Percentiles rank a stretch among this genome's conserved stretches.
These are phyloP conservation scores for Leptodactylus fallax DNA, from an alignment of 2,797 vertebrate species.

Conservation along the genomic window DNA sequence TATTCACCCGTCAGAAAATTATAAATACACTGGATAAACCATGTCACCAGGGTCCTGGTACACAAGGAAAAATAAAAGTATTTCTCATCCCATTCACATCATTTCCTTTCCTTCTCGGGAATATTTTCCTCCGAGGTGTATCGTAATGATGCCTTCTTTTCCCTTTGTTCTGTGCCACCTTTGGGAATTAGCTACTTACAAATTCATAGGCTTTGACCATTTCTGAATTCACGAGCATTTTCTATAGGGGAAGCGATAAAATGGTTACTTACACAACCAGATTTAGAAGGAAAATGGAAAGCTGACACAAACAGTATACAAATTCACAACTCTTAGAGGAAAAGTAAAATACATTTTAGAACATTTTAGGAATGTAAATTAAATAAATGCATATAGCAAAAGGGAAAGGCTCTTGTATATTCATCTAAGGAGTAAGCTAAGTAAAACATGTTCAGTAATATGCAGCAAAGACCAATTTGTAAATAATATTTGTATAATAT, in stretches of 20 bases:
- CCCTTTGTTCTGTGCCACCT: constrained; percentile 54
- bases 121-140: constrained; percentile 53
- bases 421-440: not conserved
- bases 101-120: constrained; percentile 24
- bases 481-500: not conserved
- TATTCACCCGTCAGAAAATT: constrained; percentile 33
- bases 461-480: not conserved
- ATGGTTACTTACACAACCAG: constrained; percentile 22
- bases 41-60: constrained; percentile 13
- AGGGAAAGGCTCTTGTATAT: not conserved
- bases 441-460: not conserved
- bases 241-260: constrained; percentile 30
- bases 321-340: not conserved
- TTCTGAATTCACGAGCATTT: constrained; percentile 47
- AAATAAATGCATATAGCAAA: not conserved
- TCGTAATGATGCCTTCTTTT: constrained; percentile 36
- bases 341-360: not conserved
- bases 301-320: not conserved
- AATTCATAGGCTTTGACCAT: constrained; percentile 58
- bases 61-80: constrained; percentile 34
- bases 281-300: not conserved
- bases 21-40: constrained; percentile 34
- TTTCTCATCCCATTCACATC: constrained; percentile 37
- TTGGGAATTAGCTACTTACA: constrained; percentile 53
- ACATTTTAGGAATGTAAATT: not conserved